These are phyloP conservation scores for Eupithecia pulchellata DNA, from an alignment of 2,888 invertebrate species.

Conservation along the genomic window DNA sequence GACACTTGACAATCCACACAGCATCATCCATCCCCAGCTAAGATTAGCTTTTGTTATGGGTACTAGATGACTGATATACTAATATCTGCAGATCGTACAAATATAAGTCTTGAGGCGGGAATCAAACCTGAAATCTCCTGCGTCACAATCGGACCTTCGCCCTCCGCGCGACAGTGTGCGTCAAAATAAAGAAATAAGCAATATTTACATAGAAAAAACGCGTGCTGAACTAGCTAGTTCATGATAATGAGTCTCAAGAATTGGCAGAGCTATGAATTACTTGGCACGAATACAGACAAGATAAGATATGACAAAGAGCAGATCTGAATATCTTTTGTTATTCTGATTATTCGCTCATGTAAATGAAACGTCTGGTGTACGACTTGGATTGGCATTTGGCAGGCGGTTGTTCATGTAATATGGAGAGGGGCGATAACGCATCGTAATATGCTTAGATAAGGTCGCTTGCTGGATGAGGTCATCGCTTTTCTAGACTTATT, in stretches of 20 bases:
- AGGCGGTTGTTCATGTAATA: constrained; percentile 9
- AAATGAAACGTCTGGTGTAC: constrained; percentile 48
- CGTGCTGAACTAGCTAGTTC: background rate
- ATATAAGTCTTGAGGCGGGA: no score
- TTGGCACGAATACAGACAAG: constrained; percentile 52
- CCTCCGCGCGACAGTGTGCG: no score
- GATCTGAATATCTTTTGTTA: constrained; percentile 61
- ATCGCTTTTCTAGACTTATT: background rate
- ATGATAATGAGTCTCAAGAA: background rate
- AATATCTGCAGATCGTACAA: no score
- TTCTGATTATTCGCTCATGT: constrained; percentile 63
- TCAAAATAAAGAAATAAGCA: background rate
- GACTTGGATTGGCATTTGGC: constrained; percentile 27
- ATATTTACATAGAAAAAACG: background rate
- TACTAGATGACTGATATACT: no score
- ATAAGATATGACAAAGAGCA: constrained; percentile 54
- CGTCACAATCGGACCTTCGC: no score
- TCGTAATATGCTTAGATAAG: background rate
- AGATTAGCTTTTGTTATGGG: no score
- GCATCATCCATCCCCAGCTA: no score
- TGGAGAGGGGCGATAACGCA: background rate
- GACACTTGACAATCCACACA: no score
- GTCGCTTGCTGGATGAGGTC: constrained; percentile 2
- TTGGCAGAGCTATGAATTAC: constrained; percentile 44
- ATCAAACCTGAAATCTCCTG: no score